Evolutionary conservation across 2,113 vertebrate species (phyloP).

Genomic region (Dicrurus megarhynchus): DNA sequence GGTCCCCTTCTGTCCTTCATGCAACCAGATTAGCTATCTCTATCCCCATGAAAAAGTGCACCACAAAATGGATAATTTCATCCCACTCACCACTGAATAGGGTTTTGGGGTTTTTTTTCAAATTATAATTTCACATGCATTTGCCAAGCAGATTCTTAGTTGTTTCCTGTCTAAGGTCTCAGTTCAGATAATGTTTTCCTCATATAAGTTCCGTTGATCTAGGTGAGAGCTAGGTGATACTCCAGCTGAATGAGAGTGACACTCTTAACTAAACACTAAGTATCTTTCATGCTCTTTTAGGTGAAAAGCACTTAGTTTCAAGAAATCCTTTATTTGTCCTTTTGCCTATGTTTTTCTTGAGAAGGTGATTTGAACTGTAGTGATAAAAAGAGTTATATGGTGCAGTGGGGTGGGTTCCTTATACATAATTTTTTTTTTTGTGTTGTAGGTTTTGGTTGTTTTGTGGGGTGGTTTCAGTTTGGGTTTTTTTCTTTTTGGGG

Average conservation of each 20-base stretch:
- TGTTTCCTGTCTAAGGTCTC: neutral
- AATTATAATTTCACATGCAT: no score
- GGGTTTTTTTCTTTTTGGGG: neutral
- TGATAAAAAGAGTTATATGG: neutral
- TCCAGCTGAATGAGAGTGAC: neutral
- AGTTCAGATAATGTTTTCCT: neutral
- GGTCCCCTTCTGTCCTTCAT: neutral
- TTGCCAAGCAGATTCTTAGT: neutral
- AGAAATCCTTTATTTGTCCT: neutral
- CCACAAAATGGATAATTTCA: neutral
- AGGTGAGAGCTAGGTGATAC: neutral
- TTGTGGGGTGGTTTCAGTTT: neutral
- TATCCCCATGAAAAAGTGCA: neutral
- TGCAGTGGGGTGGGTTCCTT: neutral
- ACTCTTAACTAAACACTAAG: neutral
- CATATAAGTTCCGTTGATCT: constrained; percentile 1
- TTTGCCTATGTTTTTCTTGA: neutral
- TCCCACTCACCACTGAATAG: neutral
- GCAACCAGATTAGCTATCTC: neutral
- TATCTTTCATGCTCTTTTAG: neutral
- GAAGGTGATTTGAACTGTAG: neutral
- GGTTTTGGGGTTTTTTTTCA: no score
- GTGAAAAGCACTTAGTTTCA: neutral
- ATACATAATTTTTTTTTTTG: neutral
- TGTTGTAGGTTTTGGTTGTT: neutral